Evolutionary conservation across 2,113 vertebrate species (phyloP), one percentile per base, ranked within the genome.

Genomic region (Limanda limanda): DNA sequence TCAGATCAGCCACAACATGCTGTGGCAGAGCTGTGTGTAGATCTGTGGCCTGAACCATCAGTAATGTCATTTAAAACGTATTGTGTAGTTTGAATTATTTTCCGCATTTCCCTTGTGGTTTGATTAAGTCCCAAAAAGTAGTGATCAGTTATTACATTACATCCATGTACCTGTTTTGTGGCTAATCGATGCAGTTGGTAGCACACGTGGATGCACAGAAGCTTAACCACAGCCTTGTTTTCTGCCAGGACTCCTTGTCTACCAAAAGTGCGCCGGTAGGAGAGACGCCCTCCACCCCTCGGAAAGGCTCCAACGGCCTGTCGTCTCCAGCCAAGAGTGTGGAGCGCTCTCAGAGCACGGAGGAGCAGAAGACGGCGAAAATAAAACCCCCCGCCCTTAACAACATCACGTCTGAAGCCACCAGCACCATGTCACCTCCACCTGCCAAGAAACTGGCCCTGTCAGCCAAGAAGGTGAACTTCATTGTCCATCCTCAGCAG

Each of bases 401-500:
- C 73, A 92, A 86, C 5, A 0, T 93, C 0, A 0, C 87, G 0
- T 63, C 90, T 0, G 95, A 96, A 82, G 81, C 61, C 58, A 79
- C 91, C 76, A 95, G 89, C 89, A 82, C 92, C 87, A 95, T 86
- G 84, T 96, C 96, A 0, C 96, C 97, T 0, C 96, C 96, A 1
- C 96, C 96, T 2, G 96, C 95, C 85, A 97, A 96, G 82, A 98
- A 95, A 35, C 92, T 95, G 80, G 95, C 91, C 0, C 95, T 97
- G 55, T 97, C 95, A 0, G 95, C 95, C 90, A 97, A 94, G 92
- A 97, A 97, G 96, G 97, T 99, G 91, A 94, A 94, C 45, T 2
- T 72, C 57, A 40, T 35, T 65, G 37, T 35, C 54, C 62, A 61
- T 79, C 67, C 56, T 62, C 67, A 79, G 60, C 69, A 74, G 24